phyloP scores from a whole-genome alignment of 2,113 vertebrate species.

The Bufo bufo region DNA sequence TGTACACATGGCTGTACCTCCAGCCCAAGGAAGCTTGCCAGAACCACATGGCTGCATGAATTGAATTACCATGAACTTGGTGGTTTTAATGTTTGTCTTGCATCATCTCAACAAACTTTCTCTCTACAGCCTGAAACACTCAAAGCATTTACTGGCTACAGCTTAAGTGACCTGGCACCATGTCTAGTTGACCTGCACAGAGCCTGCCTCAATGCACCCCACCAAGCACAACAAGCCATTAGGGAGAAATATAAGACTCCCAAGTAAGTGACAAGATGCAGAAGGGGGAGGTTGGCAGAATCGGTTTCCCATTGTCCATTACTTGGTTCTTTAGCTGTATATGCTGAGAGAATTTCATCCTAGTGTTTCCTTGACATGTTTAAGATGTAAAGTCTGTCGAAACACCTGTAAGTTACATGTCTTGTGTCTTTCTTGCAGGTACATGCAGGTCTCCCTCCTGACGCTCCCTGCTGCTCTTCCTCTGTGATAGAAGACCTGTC shows the following conservation, averaged over 20 bases:
- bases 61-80: too few species aligned
- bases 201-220: conserved; percentile 71
- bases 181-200: conserved; percentile 85
- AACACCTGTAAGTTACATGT: too few species aligned
- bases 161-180: conserved; percentile 78
- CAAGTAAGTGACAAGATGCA: conserved; percentile 77
- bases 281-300: too few species aligned
- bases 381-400: too few species aligned
- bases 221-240: conserved; percentile 81
- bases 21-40: too few species aligned
- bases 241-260: conserved; percentile 83
- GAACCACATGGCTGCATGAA: too few species aligned
- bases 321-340: too few species aligned
- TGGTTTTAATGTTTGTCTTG: not conserved
- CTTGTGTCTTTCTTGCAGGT: conserved; percentile 63
- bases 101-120: not conserved
- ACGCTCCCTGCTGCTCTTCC: conserved; percentile 72
- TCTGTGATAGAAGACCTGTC: conserved; percentile 63
- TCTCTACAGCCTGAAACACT: conserved; percentile 81
- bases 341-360: too few species aligned
- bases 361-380: too few species aligned
- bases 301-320: too few species aligned
- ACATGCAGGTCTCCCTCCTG: conserved; percentile 76
- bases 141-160: conserved; percentile 83
- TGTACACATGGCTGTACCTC: too few species aligned